These are phyloP conservation scores for Hylia prasina DNA, from an alignment of 2,113 vertebrate genomes.

Conservation along the genomic window DNA sequence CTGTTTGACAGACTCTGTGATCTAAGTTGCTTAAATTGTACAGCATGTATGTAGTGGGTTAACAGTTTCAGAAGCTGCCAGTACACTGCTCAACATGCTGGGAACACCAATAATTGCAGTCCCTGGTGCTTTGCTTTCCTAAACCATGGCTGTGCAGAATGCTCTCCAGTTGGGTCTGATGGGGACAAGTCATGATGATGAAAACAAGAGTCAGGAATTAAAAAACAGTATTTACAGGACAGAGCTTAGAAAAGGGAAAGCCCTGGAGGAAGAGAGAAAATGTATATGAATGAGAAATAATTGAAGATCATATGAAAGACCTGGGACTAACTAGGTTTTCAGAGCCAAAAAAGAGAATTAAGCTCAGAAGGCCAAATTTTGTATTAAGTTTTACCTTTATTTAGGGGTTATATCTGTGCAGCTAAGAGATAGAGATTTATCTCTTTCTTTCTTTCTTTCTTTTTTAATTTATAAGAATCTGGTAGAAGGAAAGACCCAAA, in stretches of 20 bases:
- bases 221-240: not conserved
- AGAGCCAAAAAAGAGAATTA: not conserved
- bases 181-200: not conserved
- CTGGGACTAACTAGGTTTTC: not conserved
- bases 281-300: not conserved
- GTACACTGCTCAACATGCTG: not conserved
- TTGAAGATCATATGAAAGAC: not conserved
- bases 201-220: conserved; percentile 2
- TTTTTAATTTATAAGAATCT: not conserved
- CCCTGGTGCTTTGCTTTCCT: not conserved
- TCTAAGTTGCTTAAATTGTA: conserved; percentile 28
- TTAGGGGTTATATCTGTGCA: not conserved
- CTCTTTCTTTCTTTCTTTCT: not conserved
- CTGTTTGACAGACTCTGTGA: conserved; percentile 16
- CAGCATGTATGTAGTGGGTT: not conserved
- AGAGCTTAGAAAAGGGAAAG: not conserved
- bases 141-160: not conserved
- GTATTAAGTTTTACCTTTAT: not conserved
- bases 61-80: conserved; percentile 9
- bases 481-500: not conserved
- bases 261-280: conserved; percentile 1
- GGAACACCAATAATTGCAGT: conserved; percentile 21
- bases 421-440: not conserved
- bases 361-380: not conserved
- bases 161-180: not conserved